Conservation (phyloP, 2,113 vertebrate species). For the pig (Sus scrofa) region T2T-Sscrofa CM000814.6:84170501-84171000, state of each 20-base stretch:
- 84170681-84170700: not conserved
- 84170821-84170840: no score
- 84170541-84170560: not conserved
- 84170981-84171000: no score
- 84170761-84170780: not conserved
- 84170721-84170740: not conserved
- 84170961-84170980: no score
- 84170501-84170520: not conserved
- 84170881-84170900: no score
- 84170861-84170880: no score
- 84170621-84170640: constrained; percentile 23
- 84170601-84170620: not conserved
- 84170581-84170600: not conserved
- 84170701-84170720: not conserved
- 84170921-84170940: no score
- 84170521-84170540: not conserved
- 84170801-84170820: no score
- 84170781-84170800: not conserved
- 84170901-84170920: no score
- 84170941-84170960: no score
- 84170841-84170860: no score
- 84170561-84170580: not conserved
- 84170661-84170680: not conserved
- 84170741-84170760: not conserved
- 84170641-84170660: not conserved